Evolutionary conservation across 2,888 invertebrate genomes (phyloP), one percentile per base, ranked within the genome.

Genomic region (Chromoteleia sp.): DNA sequence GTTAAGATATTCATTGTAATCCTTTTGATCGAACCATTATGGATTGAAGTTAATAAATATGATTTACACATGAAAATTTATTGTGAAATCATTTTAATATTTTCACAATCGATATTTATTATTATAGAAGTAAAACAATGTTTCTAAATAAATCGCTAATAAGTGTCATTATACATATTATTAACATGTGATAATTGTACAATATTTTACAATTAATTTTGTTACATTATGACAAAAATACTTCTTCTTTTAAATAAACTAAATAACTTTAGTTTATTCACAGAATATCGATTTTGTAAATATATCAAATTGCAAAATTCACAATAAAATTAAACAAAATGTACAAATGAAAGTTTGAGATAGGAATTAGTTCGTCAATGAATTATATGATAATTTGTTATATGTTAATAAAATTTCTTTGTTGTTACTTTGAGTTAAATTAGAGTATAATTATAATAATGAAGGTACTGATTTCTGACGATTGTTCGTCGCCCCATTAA

Each of bases 401-500:
- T 45, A 56, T 43, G 33, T 48, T 43, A 1, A 39, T 39, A 12
- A 39, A 48, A 39, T 29, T 59, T 33, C 7, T 58, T 58, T 71
- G 15, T 73, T 54, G 45, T 61, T 48, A 41, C 1, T 58, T 45
- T 43, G 17, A 45, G 19, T n/a, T 63, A 4, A 54, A 54, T 54
- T 63, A 33, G 14, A 65, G 43, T 39, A 65, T 36, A 48, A 54
- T 41, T 43, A 58, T 77, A 74, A 71, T 54, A 29, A 58, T 52
- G 71, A 83, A 79, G 81, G 80, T 82, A 82, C 67, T 83, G 82
- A 29, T 68, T 58, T 80, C 68, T 74, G 61, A 61, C 12, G 52
- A 56, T 48, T 33, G 10, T 21, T 84, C 75, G 63, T 80, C 74
- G 77, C 81, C 82, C 81, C 71, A 85, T 77, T 76, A 84, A 86